Conservation (phyloP, 2,113 vertebrate genomes). For the Semicossyphus pulcher region DNA sequence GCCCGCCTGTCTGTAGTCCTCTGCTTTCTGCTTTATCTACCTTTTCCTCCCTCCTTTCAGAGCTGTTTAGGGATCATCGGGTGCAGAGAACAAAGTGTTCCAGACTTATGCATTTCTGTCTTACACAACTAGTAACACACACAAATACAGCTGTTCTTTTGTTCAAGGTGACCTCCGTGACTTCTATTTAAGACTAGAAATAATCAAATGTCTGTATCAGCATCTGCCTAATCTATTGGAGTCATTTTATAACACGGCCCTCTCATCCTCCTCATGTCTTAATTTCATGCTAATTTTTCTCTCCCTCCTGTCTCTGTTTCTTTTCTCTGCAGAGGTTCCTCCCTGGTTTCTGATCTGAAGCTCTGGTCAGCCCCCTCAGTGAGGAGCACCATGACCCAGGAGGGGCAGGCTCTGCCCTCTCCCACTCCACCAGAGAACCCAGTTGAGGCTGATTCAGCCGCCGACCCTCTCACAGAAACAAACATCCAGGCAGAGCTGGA, state of each 20-base stretch:
- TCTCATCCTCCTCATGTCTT: conserved; percentile 5
- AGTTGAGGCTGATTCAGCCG: conserved; percentile 46
- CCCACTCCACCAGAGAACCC: conserved; percentile 71
- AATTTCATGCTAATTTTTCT: conserved; percentile 23
- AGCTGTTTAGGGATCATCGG: conserved; percentile 58
- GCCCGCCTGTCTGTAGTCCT: conserved; percentile 9
- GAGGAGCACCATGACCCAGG: conserved; percentile 84
- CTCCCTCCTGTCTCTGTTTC: conserved; percentile 4
- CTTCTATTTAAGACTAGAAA: conserved; percentile 25
- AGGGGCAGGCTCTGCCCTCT: conserved; percentile 82
- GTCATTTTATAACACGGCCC: neutral
- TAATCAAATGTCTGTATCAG: conserved; percentile 26
- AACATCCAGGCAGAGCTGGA: conserved; percentile 35
- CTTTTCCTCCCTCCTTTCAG: conserved; percentile 48
- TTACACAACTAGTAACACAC: conserved; percentile 9
- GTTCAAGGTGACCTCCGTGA: conserved; percentile 48
- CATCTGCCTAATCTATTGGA: neutral
- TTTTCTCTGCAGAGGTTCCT: conserved; percentile 21
- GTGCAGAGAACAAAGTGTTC: conserved; percentile 63
- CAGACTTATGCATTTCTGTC: conserved; percentile 14
- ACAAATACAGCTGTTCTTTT: conserved; percentile 14
- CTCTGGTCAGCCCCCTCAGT: conserved; percentile 38
- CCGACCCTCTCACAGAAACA: conserved; percentile 34
- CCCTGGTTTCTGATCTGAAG: conserved; percentile 34
- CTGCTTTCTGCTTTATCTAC: conserved; percentile 30